A percentile compares a stretch with the other conserved stretches of the same genome.
Evolutionary conservation across 2,888 invertebrate species (phyloP).

Genomic region (Synergus gifuensis): DNA sequence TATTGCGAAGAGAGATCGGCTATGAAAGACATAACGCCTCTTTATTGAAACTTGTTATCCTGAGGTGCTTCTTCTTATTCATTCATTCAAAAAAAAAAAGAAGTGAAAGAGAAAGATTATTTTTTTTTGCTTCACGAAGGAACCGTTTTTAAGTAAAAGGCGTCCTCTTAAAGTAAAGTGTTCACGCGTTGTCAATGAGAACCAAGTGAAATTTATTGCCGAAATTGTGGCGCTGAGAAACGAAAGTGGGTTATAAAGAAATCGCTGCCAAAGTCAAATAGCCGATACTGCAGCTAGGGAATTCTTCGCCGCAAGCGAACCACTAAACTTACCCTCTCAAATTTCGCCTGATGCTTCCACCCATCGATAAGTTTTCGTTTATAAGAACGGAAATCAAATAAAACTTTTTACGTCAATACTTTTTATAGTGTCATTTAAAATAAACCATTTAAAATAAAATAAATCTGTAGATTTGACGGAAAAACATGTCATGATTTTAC

Average conservation of each 20-base stretch:
- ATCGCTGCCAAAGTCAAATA: slow-evolving; percentile 31
- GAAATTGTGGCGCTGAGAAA: slow-evolving; percentile 38
- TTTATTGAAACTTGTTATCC: background rate
- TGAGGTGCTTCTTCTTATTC: background rate
- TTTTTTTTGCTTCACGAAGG: background rate
- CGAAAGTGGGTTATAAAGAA: slow-evolving; percentile 40
- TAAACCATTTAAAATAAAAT: no score
- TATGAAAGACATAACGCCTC: background rate
- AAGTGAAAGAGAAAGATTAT: background rate
- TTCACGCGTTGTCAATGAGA: slow-evolving; percentile 20
- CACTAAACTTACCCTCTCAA: slow-evolving; percentile 34
- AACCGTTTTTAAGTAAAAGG: slow-evolving; percentile 5
- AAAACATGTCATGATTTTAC: no score
- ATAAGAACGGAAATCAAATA: background rate
- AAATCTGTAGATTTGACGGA: no score
- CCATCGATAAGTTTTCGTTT: slow-evolving; percentile 19
- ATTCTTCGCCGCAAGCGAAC: slow-evolving; percentile 25
- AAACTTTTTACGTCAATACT: background rate
- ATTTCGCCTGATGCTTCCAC: slow-evolving; percentile 22
- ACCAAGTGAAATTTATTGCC: slow-evolving; percentile 36
- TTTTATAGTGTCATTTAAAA: background rate
- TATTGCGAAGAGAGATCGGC: slow-evolving; percentile 11
- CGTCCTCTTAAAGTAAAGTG: slow-evolving; percentile 27
- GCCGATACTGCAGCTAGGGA: slow-evolving; percentile 31
- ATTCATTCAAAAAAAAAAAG: background rate